These are phyloP conservation scores for Coccyzus lansbergi DNA, from an alignment of 2,797 vertebrate genomes.

Conservation along the genomic window DNA sequence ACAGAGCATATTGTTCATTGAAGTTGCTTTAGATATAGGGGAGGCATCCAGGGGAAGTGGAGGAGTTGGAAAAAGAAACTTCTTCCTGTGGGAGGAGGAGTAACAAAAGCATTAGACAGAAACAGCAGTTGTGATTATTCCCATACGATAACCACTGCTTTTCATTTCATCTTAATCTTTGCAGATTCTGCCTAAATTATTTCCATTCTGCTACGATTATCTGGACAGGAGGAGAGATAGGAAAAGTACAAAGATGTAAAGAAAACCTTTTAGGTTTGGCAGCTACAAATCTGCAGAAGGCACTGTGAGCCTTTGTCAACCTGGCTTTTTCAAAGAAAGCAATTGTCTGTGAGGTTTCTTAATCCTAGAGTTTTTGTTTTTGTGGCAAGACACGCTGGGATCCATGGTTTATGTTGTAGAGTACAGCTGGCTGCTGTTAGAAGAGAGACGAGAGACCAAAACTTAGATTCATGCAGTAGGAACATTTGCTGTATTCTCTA, in stretches of 20 bases:
- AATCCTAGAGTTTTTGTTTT: neutral
- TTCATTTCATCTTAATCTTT: constrained; percentile 41
- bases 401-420: neutral
- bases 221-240: neutral
- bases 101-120: neutral
- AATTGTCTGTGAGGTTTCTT: neutral
- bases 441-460: constrained; percentile 21
- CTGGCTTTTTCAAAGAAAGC: neutral
- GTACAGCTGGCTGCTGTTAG: neutral
- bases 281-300: neutral
- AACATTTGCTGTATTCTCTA: neutral
- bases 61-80: neutral
- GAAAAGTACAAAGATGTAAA: neutral
- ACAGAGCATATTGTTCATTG: neutral
- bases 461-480: constrained; percentile 8
- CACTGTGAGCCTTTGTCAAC: neutral
- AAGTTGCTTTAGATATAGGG: neutral
- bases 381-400: neutral
- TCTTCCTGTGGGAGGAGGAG: neutral
- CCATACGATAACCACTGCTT: neutral
- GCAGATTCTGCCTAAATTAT: constrained; percentile 13
- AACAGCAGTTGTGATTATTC: neutral
- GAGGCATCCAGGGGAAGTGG: neutral
- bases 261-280: neutral
- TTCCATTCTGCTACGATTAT: constrained; percentile 34